Evolutionary conservation across 2,888 invertebrate species (phyloP).

Genomic region (Hirtodrosophila alboralis): DNA sequence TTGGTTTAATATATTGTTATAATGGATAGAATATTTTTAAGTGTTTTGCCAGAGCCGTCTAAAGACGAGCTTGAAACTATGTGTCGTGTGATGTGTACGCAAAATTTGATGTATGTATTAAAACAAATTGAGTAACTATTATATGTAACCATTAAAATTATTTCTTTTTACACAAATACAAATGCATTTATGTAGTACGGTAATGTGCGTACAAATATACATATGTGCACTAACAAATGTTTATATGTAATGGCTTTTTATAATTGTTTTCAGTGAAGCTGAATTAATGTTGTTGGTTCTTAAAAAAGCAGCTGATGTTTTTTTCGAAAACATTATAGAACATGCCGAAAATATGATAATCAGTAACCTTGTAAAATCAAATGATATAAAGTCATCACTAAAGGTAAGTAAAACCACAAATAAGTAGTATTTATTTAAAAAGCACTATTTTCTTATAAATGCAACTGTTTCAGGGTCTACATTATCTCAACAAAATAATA

Average conservation of each 20-base stretch:
- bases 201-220: neutral
- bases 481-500: constrained; percentile 32
- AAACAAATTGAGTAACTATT: neutral
- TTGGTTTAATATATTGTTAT: neutral
- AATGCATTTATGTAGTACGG: no score
- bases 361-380: neutral
- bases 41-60: neutral
- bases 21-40: constrained; percentile 16
- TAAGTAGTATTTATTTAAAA: neutral
- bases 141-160: neutral
- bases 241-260: neutral
- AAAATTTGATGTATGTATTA: constrained; percentile 22
- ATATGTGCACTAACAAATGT: neutral
- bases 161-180: neutral
- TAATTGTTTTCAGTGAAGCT: constrained; percentile 37
- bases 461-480: constrained; percentile 11
- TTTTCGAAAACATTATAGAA: neutral
- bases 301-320: constrained; percentile 12
- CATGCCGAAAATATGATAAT: constrained; percentile 15
- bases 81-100: neutral
- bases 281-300: constrained; percentile 42
- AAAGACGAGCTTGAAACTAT: constrained; percentile 9
- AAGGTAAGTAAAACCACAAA: constrained; percentile 9
- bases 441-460: no score
- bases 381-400: neutral